Evolutionary conservation across 2,113 vertebrate species (phyloP).

Genomic region (Anhinga anhinga): DNA sequence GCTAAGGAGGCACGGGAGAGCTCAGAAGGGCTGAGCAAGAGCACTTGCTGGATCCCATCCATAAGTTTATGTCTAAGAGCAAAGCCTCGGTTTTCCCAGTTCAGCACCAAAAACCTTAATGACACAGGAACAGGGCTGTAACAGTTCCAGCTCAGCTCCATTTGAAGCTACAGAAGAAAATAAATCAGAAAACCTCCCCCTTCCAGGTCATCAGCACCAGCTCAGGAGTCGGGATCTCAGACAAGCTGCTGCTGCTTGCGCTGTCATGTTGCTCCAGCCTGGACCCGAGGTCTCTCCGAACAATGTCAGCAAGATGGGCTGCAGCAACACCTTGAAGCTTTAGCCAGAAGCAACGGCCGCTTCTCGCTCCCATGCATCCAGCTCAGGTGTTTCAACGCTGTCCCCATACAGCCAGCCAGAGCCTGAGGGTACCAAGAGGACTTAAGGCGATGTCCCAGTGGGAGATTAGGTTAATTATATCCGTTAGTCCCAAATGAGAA

Average conservation of each 20-base stretch:
- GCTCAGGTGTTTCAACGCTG: background rate
- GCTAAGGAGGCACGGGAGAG: background rate
- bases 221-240: background rate
- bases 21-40: background rate
- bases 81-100: background rate
- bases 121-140: too few species aligned
- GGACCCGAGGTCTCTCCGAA: fast-evolving
- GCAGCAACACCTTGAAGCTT: background rate
- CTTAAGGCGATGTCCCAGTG: background rate
- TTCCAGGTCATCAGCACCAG: background rate
- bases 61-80: fast-evolving
- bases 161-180: background rate
- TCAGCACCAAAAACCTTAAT: background rate
- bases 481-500: background rate
- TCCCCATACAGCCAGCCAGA: background rate
- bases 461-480: background rate
- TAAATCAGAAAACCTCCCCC: background rate
- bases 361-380: background rate
- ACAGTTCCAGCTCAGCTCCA: background rate
- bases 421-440: background rate
- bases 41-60: background rate
- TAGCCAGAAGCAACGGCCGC: too few species aligned
- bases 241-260: background rate
- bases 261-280: background rate
- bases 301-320: background rate